Conservation (phyloP, 2,888 invertebrate species). For the Carterocephalus palaemon region DNA sequence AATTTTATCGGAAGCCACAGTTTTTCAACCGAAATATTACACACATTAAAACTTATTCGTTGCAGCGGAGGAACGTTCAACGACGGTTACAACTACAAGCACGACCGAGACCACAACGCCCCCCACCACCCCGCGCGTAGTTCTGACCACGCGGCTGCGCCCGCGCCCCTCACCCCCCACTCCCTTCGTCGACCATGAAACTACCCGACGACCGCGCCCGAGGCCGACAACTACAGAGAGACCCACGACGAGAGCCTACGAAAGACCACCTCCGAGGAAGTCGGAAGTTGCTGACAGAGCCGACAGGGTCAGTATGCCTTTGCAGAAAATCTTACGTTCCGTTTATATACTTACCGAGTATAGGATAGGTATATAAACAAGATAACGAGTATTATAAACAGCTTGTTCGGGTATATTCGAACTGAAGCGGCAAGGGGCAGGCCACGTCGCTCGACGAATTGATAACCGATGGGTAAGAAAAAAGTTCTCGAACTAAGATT, state of each 20-base stretch:
- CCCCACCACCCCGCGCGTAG: slow-evolving; percentile 41
- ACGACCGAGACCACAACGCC: slow-evolving; percentile 29
- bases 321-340: too few species aligned
- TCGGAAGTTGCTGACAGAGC: slow-evolving; percentile 54
- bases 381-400: too few species aligned
- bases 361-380: too few species aligned
- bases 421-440: too few species aligned
- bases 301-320: too few species aligned
- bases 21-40: too few species aligned
- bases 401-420: too few species aligned
- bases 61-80: slow-evolving; percentile 71
- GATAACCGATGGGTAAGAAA: too few species aligned
- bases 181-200: slow-evolving; percentile 40
- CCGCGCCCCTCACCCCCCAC: slow-evolving; percentile 42
- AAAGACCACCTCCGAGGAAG: slow-evolving; percentile 58
- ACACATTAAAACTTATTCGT: too few species aligned
- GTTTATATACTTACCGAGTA: too few species aligned
- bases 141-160: slow-evolving; percentile 43
- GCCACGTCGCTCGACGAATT: too few species aligned
- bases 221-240: slow-evolving; percentile 58
- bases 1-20: not conserved
- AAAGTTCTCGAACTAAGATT: too few species aligned
- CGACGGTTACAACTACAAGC: slow-evolving; percentile 45
- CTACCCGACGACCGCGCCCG: slow-evolving; percentile 54
- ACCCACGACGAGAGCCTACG: slow-evolving; percentile 63